Evolutionary conservation across 2,797 vertebrate species (phyloP).

Genomic region (Falco biarmicus): DNA sequence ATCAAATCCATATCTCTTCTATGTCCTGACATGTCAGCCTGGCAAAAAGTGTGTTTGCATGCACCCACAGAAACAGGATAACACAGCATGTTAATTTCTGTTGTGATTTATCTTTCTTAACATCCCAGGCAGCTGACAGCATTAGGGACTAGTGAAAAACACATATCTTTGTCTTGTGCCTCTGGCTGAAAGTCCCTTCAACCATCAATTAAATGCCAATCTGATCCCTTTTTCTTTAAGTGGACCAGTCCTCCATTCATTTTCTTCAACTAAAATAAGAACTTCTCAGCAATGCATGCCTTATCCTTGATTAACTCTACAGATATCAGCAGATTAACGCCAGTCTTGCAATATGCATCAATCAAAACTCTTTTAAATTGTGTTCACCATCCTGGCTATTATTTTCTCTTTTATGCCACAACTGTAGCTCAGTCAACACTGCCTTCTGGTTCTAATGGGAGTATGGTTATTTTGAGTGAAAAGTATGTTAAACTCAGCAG

Average conservation of each 20-base stretch:
- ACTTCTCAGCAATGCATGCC: background rate
- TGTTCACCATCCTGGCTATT: background rate
- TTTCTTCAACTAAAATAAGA: background rate
- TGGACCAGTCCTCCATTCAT: background rate
- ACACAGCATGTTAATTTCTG: background rate
- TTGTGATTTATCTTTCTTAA: background rate
- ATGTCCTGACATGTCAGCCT: background rate
- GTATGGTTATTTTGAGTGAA: background rate
- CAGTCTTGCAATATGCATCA: background rate
- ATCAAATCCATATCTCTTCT: background rate
- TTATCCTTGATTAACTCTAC: background rate
- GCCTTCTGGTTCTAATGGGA: background rate
- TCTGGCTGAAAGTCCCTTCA: background rate
- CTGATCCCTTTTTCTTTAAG: background rate
- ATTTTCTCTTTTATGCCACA: background rate
- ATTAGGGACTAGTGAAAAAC: background rate
- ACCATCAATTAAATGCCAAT: background rate
- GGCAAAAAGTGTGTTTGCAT: background rate
- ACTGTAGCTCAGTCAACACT: background rate
- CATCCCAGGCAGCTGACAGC: background rate
- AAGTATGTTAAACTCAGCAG: background rate
- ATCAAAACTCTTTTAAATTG: background rate
- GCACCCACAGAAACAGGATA: background rate
- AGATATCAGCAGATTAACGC: background rate
- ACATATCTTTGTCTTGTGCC: background rate